Base-by-base conservation (phyloP, 2,113 vertebrate species). In the Ameiurus melas region DNA sequence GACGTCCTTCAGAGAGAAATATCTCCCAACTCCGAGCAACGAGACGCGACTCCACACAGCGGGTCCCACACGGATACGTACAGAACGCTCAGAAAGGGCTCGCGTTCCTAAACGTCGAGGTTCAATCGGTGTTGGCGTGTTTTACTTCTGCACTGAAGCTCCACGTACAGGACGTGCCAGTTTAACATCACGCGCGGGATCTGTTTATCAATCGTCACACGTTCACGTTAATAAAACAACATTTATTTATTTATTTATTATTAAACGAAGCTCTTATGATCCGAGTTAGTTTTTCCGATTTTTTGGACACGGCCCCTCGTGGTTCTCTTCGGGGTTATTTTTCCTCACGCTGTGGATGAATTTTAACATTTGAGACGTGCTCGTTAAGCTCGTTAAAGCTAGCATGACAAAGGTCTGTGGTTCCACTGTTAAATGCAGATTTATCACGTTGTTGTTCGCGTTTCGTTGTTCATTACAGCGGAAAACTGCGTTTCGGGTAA, bases 1-100 rank as follows among this genome's bases (percentile, higher is more conserved):
- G 81, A 83, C 78, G 60, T 89, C 83, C 89, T 86, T 90, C 80
- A 89, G 79, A 85, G 87, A 57, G 80, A 83, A 81, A 85, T 47
- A 60, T 60, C 19, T 82, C 33, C 33, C 33, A 82, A 27, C 53
- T 81, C 78, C 17, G 14, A 58, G 20, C 80, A 20, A 22, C n/a
- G 16, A 60, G 30, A 39, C 5, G 14, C 16, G 55, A 57, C 17
- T 19, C 55, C 57, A 62, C 57, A 3, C n/a, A 10, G 8, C 9
- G 47, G 8, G 9, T 10, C 8, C 30, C 80, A 62, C 57, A 1
- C 27, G 19, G n/a, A 36, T 22, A 1, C 62, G 39, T 3, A 10
- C 33, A 1, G 4, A 1, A 13, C 19, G 9, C 57, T 81, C 30
- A 13, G 57, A 2, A 43, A 62, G 4, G 13, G 33, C 53, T 36